Evolutionary conservation across 2,888 invertebrate species (phyloP).

Genomic region (Metallyticus violacea): DNA sequence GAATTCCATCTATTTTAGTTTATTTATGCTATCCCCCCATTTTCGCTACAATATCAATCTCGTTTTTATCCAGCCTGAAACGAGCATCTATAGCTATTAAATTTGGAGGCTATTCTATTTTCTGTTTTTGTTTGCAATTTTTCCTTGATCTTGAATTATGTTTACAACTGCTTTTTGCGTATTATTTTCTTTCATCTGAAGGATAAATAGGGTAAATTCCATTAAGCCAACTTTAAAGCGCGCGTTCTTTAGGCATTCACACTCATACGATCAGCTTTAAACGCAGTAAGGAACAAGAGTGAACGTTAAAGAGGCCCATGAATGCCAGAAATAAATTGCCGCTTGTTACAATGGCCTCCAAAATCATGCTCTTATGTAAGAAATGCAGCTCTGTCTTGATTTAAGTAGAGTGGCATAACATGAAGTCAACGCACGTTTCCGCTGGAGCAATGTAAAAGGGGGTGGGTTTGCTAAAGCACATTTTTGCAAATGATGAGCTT

Average conservation of each 20-base stretch:
- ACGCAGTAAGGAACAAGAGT: neutral
- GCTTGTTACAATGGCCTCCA: neutral
- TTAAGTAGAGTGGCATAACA: neutral
- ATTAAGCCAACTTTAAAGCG: too few species aligned
- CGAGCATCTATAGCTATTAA: too few species aligned
- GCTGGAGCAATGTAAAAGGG: neutral
- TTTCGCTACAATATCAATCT: too few species aligned
- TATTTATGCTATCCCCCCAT: too few species aligned
- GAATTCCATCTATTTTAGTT: too few species aligned
- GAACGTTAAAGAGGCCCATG: neutral
- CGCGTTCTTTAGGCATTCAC: neutral
- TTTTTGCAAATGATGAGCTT: neutral
- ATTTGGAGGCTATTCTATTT: too few species aligned
- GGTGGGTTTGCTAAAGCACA: neutral
- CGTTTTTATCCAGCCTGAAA: too few species aligned
- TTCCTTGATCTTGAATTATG: too few species aligned
- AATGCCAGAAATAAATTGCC: neutral
- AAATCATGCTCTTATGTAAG: neutral
- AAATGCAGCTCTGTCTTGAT: neutral
- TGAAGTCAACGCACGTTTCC: neutral
- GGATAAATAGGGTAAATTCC: too few species aligned
- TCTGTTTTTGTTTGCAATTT: too few species aligned
- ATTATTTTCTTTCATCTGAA: too few species aligned
- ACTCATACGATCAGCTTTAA: neutral
- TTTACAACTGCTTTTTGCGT: too few species aligned